Base-by-base conservation (phyloP, 2,888 invertebrate genomes). In the Apamea monoglypha region DNA sequence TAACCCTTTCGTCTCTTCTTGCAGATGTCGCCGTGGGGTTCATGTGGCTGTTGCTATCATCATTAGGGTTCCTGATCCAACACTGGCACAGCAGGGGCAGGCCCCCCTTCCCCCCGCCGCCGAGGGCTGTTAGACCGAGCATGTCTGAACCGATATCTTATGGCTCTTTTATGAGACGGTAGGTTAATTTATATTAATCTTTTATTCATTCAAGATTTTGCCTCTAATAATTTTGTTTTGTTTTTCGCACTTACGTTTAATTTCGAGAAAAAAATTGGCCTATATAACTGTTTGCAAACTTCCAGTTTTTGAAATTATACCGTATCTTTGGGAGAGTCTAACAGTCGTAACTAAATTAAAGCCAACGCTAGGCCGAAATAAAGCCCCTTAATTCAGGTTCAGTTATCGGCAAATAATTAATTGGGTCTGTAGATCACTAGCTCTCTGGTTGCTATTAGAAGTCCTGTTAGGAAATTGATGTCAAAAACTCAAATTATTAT, bases 41-140 rank as follows among this genome's bases (percentile, higher is more conserved):
- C 1, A 80, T 97, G 0, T 98, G 98, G 98, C 80, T 95, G 1
- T 83, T 95, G 7, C 90, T 98, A 67, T 95, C 97, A 1, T 75
- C 95, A 2, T 90, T 95, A 18, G 98, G 98, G 1, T 95, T 97
- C 85, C 91, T 94, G 56, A 95, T 97, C 87, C 98, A 98, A 92
- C 94, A 96, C 73, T 95, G 95, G 91, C 94, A 97, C 78, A 97
- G 97, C 90, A 93, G 95, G 29, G 97, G 97, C 21, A 95, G 96
- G 77, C 97, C 98, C 0, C 98, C 98, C 0, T 98, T 98, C 93
- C 98, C 98, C 0, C 97, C 97, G 0, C 97, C 97, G 0, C 95
- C 96, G 0, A 85, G 96, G 36, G 98, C 94, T 87, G 95, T 92
- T 88, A 94, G 93, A 89, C 81, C 50, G 14, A 84, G 64, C 66